Evolutionary conservation across 2,113 vertebrate genomes (phyloP).

Genomic region (Diadophis punctatus): DNA sequence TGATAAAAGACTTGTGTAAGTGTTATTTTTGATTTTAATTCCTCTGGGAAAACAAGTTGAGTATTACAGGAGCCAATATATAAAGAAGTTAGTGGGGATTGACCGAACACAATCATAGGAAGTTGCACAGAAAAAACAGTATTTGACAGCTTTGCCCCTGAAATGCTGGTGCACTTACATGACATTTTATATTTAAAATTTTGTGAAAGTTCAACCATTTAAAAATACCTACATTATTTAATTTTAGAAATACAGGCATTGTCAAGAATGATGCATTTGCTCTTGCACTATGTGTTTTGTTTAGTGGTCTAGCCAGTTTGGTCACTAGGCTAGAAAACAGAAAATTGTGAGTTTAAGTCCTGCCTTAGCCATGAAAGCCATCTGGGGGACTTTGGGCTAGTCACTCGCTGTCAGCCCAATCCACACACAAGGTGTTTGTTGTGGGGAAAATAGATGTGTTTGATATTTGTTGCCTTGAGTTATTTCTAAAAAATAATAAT

Average conservation of each 20-base stretch:
- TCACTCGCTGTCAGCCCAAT: background rate
- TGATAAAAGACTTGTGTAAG: constrained; percentile 91
- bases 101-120: background rate
- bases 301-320: background rate
- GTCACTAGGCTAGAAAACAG: background rate
- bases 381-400: background rate
- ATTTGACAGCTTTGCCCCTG: background rate
- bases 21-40: constrained; percentile 9
- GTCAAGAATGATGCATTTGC: background rate
- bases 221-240: background rate
- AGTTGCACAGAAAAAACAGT: background rate
- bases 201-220: background rate
- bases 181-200: background rate
- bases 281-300: background rate
- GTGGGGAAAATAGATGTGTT: background rate
- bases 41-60: background rate
- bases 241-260: background rate
- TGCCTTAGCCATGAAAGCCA: background rate
- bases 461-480: background rate
- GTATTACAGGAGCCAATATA: background rate
- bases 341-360: background rate
- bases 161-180: background rate
- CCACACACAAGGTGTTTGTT: background rate
- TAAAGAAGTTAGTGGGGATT: background rate
- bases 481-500: background rate